A percentile compares a stretch with the other conserved stretches of the same genome.
phyloP scores from a whole-genome alignment of 1,140 invertebrate genomes.

The Dendrolimus punctatus region DNA sequence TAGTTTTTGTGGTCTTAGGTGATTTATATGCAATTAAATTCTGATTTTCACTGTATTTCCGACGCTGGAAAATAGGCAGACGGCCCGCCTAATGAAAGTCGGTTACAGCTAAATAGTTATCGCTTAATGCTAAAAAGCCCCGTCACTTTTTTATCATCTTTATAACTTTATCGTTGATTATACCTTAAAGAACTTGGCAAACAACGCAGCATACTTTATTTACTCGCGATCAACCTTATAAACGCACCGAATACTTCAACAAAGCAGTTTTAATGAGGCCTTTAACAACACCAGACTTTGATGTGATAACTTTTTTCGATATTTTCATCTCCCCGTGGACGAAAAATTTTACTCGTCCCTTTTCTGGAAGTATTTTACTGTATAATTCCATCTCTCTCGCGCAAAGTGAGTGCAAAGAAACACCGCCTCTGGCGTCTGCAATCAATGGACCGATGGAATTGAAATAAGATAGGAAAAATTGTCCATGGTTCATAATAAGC shows the following conservation, averaged over 20 bases:
- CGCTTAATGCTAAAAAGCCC: too few relatives aligned
- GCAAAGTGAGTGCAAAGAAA: conserved; percentile 41
- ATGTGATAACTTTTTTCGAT: conserved; percentile 67
- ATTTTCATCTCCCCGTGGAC: conserved; percentile 51
- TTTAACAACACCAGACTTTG: conserved; percentile 55
- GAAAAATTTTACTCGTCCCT: conserved; percentile 36
- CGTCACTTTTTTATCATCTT: too few relatives aligned
- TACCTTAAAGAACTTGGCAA: not conserved
- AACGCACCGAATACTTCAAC: conserved; percentile 60
- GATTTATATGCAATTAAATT: too few relatives aligned
- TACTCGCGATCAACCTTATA: conserved; percentile 54
- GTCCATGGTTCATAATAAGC: conserved; percentile 46
- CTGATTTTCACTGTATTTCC: too few relatives aligned
- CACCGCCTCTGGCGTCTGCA: conserved; percentile 52
- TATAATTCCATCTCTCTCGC: conserved; percentile 28
- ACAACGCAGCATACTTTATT: conserved; percentile 24
- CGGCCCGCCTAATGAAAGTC: too few relatives aligned
- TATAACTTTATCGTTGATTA: too few relatives aligned
- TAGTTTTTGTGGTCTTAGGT: too few relatives aligned
- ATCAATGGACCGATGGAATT: conserved; percentile 67
- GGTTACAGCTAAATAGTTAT: too few relatives aligned
- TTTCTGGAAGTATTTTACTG: conserved; percentile 15
- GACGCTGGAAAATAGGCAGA: too few relatives aligned
- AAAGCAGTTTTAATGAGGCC: conserved; percentile 68
- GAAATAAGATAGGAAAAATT: conserved; percentile 59